Percentiles rank a stretch among this genome's conserved stretches.
These are phyloP conservation scores for Poeciliopsis presidionis DNA, from an alignment of 2,797 vertebrate species.

Conservation along the genomic window DNA sequence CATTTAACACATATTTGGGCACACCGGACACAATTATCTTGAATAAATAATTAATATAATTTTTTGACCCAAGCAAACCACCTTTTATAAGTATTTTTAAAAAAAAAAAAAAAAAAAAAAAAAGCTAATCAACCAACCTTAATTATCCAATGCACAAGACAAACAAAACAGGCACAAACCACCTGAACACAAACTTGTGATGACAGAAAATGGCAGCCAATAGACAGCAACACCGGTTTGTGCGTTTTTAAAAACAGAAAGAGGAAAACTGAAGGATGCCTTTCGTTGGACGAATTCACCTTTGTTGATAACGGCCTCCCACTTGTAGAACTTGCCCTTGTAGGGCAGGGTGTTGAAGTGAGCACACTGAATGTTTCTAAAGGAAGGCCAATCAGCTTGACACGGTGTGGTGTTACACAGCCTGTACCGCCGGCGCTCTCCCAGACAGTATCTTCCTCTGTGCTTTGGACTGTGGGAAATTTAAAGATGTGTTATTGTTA, in stretches of 20 bases:
- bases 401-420: constrained; percentile 85
- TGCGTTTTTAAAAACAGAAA: not conserved
- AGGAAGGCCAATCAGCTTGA: constrained; percentile 76
- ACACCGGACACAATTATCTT: no score
- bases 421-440: constrained; percentile 86
- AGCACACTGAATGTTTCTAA: constrained; percentile 91
- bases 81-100: not conserved
- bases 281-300: constrained; percentile 73
- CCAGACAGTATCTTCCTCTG: constrained; percentile 90
- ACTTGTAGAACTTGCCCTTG: constrained; percentile 89
- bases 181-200: not conserved
- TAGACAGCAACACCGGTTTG: not conserved
- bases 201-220: not conserved
- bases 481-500: not conserved
- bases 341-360: constrained; percentile 88
- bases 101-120: no score
- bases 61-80: no score
- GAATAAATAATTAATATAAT: no score
- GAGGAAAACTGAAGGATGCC: not conserved
- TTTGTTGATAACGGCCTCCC: constrained; percentile 87
- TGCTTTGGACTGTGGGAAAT: constrained; percentile 82
- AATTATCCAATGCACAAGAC: not conserved
- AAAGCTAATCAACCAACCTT: not conserved
- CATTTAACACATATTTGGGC: no score
- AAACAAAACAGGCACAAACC: not conserved